Evolutionary conservation across 2,888 invertebrate species (phyloP).

Genomic region (Morpho helenor): DNA sequence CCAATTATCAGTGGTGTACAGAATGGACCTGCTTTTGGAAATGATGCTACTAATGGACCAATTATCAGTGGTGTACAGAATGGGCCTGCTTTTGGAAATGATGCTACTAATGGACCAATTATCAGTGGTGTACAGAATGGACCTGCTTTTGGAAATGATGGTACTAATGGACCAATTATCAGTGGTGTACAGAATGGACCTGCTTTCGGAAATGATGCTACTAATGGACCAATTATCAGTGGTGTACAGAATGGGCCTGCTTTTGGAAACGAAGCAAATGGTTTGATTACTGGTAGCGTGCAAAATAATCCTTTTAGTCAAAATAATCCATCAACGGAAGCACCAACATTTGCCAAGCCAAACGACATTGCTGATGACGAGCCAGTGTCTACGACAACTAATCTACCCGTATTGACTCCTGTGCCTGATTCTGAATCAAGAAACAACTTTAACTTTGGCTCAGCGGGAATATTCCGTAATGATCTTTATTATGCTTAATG

Average conservation of each 20-base stretch:
- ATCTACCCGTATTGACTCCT: conserved; percentile 35
- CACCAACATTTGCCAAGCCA: neutral
- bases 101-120: neutral
- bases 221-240: neutral
- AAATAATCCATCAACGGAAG: conserved; percentile 1
- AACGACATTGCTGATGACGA: neutral
- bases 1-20: neutral
- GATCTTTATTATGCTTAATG: conserved; percentile 10
- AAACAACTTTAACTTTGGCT: conserved; percentile 39
- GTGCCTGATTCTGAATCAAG: conserved; percentile 35
- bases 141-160: neutral
- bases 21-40: neutral
- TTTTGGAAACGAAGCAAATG: neutral
- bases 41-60: neutral
- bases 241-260: neutral
- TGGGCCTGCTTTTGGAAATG: conserved; percentile 4
- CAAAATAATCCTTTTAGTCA: conserved; percentile 1
- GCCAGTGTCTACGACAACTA: conserved; percentile 7
- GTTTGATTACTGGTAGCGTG: conserved; percentile 1
- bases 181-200: conserved; percentile 8
- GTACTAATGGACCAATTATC: neutral
- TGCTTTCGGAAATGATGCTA: neutral
- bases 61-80: neutral
- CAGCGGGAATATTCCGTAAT: conserved; percentile 41
- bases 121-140: neutral